Evolutionary conservation across 2,888 invertebrate species (phyloP), one percentile per base, ranked within the genome.

Genomic region (Ganaspis brasiliensis): DNA sequence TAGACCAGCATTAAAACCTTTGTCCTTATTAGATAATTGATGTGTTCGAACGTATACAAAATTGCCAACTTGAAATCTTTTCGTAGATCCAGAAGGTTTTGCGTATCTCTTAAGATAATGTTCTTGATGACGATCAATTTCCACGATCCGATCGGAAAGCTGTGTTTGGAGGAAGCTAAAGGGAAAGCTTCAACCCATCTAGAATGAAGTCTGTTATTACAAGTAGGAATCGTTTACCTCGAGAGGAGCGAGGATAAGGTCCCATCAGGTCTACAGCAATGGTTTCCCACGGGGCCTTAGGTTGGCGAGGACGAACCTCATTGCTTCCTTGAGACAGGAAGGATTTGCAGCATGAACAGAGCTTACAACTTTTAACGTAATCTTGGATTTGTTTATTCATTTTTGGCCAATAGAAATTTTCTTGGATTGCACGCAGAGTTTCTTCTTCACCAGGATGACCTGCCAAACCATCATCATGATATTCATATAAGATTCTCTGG

Each of bases 101-200:
- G 49, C 49, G n/a, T 49, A 49, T 49, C 6, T 49, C 16, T 49
- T 49, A 1, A 5, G n/a, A n/a, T 49, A 49, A 0, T 49, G 4
- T 0, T 14, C n/a, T n/a, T 49, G 49, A n/a, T 49, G 49, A 3
- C 6, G 16, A 14, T 14, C 6, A 0, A 49, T n/a, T 5, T 49
- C 2, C 16, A 24, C 5, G 14, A 16, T 0, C 78, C 56, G 2
- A n/a, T n/a, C n/a, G n/a, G n/a, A n/a, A n/a, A n/a, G n/a, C n/a
- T n/a, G n/a, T n/a, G n/a, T n/a, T 75, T 73, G 12, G 79, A 55
- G 19, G 19, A 31, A 3, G 63, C 49, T 0, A 79, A 10, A 1
- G 84, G 67, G 67, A 81, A 84, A 0, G 83, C 85, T 35, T 86
- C 85, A 0, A 81, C 76, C 84, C 86, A 87, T 24, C 81, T 73